Conservation (phyloP, 2,888 invertebrate genomes). For the Protophormia terraenovae region DNA sequence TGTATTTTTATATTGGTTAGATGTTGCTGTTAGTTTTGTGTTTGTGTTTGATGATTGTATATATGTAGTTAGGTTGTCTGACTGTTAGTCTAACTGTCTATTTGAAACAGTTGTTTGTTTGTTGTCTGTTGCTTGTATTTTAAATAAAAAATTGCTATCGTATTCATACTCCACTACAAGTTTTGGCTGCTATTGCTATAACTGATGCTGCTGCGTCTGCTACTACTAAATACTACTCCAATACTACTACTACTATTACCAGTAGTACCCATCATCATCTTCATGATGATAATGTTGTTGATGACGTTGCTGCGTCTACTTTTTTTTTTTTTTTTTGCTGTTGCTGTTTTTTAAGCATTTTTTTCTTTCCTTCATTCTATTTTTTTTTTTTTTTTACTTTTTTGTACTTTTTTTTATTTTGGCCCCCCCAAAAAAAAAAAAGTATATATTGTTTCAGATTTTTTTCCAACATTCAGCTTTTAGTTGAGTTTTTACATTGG, state of each 20-base stretch:
- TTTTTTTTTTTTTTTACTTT: background rate
- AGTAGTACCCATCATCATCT: constrained; percentile 31
- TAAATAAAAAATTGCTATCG: constrained; percentile 13
- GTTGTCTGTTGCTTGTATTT: constrained; percentile 41
- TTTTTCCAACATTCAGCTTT: constrained; percentile 81
- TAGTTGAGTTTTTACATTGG: constrained; percentile 82
- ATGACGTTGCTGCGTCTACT: constrained; percentile 69
- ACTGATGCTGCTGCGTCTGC: constrained; percentile 18
- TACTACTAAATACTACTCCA: background rate
- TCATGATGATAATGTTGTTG: constrained; percentile 40
- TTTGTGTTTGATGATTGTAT: background rate
- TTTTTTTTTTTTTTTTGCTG: constrained; percentile 26
- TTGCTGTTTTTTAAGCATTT: constrained; percentile 51
- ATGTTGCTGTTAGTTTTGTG: constrained; percentile 8
- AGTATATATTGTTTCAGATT: constrained; percentile 82
- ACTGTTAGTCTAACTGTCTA: background rate
- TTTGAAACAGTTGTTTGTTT: constrained; percentile 26
- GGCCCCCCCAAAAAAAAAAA: constrained; percentile 81
- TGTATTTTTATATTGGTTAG: constrained; percentile 6
- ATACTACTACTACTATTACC: background rate
- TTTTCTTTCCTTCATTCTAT: constrained; percentile 24
- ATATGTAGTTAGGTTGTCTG: background rate
- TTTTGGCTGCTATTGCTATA: constrained; percentile 8
- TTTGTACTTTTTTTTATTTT: constrained; percentile 60
- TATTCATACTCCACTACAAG: background rate